A percentile compares a stretch with the other conserved stretches of the same genome.
Conservation (phyloP, 2,797 vertebrate genomes). For the Sebastes melanostomus region DNA sequence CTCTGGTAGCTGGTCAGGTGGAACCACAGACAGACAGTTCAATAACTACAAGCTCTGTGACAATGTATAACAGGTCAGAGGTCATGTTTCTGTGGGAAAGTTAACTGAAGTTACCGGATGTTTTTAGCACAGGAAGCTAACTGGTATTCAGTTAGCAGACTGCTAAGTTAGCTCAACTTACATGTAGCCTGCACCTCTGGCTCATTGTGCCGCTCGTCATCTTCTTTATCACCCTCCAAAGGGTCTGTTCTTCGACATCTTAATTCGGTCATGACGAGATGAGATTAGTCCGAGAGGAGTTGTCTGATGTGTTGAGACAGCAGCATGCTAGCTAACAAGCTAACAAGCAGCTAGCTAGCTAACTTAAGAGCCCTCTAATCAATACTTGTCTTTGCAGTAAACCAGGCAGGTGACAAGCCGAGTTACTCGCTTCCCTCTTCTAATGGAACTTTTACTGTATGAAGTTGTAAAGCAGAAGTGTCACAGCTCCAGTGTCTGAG, state of each 20-base stretch:
- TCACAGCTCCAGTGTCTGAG: neutral
- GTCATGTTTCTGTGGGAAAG: neutral
- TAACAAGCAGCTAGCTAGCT: conserved; percentile 28
- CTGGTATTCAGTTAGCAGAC: conserved; percentile 2
- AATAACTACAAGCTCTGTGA: neutral
- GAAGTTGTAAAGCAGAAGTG: neutral
- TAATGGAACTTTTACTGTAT: accelerated
- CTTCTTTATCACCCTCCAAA: conserved; percentile 14
- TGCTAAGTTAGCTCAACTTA: conserved; percentile 34
- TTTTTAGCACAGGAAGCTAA: neutral
- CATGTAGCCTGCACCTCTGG: neutral
- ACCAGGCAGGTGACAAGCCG: neutral
- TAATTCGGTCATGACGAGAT: conserved; percentile 71
- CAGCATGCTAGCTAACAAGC: conserved; percentile 66
- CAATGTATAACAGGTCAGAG: too few relatives aligned
- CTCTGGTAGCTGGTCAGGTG: neutral
- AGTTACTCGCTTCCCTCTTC: neutral
- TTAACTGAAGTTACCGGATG: neutral
- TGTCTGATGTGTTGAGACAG: neutral
- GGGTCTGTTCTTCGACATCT: conserved; percentile 59
- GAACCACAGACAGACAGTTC: neutral
- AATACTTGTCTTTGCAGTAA: neutral
- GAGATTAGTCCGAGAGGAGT: conserved; percentile 3
- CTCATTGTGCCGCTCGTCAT: neutral
- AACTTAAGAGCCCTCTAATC: neutral